Base-by-base conservation (phyloP, 64 coral and sea anemone genomes). In the Montipora foliosa region DNA sequence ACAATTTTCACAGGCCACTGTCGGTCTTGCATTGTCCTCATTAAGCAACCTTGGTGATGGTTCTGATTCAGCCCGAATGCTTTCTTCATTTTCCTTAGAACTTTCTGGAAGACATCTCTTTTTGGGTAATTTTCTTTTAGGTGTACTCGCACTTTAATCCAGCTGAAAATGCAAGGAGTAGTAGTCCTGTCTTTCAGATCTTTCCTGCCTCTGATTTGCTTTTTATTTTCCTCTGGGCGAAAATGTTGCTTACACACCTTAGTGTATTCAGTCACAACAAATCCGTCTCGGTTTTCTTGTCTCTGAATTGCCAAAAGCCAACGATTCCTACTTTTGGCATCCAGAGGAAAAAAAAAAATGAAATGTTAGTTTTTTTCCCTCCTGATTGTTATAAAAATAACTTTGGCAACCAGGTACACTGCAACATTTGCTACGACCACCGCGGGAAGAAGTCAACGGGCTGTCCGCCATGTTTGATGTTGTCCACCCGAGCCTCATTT, bases 281-380 rank as follows among this genome's bases (percentile, higher is more conserved):
- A 64, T 83, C 81, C 81, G 44, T 66, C 81, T 83, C 61, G 8
- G 22, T 66, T 4, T 19, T 66, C 19, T 64, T 80, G 77, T 67
- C 58, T 77, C 76, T 79, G 52, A 44, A 90, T 90, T 21, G 76
- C 78, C 59, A 47, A 90, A 66, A 79, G 78, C 89, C 89, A 90
- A 17, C 79, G 60, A 80, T 64, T 64, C 60, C 60, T 64, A 64
- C 60, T 64, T 64, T 64, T 64, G 8, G 60, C 60, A 1, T 64
- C 15, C 1, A 64, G 60, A 64, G 60, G 60, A 64, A 64, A 64
- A 64, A 64, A 1, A 64, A 64, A 64, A 64, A 0, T 64, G 60
- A 64, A 64, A 64, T 64, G 15, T 64, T 64, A 64, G 8, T 64
- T 64, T 64, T 64, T 29, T 1, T 1, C 29, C 29, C 29, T 29